Percentiles rank a stretch among this genome's conserved stretches.
These are phyloP conservation scores for Gymnocephalus cernua DNA, from an alignment of 2,113 vertebrate species.

Conservation along the genomic window DNA sequence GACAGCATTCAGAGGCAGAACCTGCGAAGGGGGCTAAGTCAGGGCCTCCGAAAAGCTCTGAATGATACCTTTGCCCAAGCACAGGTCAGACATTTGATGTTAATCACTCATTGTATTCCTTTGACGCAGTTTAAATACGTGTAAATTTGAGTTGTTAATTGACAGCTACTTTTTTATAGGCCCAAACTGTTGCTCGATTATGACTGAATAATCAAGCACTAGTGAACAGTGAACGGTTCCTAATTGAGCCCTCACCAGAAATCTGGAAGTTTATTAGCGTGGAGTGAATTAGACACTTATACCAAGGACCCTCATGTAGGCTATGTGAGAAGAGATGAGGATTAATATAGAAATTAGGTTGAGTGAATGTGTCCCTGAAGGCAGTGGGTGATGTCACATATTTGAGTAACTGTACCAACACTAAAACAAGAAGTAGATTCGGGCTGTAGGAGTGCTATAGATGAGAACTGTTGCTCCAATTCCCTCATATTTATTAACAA, in stretches of 20 bases:
- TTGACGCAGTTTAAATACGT: too few species aligned
- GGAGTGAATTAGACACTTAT: slow-evolving; percentile 37
- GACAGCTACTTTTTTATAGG: too few species aligned
- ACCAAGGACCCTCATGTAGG: slow-evolving; percentile 70
- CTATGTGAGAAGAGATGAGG: slow-evolving; percentile 65
- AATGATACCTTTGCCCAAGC: slow-evolving; percentile 87
- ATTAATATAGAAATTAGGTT: slow-evolving; percentile 83
- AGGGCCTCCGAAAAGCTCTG: slow-evolving; percentile 90
- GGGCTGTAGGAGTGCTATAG: slow-evolving; percentile 8
- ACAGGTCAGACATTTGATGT: slow-evolving; percentile 85
- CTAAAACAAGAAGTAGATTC: slow-evolving; percentile 51
- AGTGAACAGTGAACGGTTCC: slow-evolving; percentile 9
- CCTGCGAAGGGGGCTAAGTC: slow-evolving; percentile 90
- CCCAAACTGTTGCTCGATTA: not conserved
- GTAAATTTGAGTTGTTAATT: too few species aligned
- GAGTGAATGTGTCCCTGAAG: slow-evolving; percentile 73
- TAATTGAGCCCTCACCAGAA: slow-evolving; percentile 25
- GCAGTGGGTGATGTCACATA: slow-evolving; percentile 64
- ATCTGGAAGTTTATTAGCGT: slow-evolving; percentile 32
- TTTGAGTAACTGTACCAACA: slow-evolving; percentile 63
- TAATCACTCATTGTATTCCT: not conserved
- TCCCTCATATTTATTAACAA: slow-evolving; percentile 16
- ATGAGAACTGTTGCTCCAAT: slow-evolving; percentile 27
- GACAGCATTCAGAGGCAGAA: slow-evolving; percentile 89
- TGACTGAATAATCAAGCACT: not conserved